Conservation (phyloP, 2,113 vertebrate genomes). For the Sylvietta virens region DNA sequence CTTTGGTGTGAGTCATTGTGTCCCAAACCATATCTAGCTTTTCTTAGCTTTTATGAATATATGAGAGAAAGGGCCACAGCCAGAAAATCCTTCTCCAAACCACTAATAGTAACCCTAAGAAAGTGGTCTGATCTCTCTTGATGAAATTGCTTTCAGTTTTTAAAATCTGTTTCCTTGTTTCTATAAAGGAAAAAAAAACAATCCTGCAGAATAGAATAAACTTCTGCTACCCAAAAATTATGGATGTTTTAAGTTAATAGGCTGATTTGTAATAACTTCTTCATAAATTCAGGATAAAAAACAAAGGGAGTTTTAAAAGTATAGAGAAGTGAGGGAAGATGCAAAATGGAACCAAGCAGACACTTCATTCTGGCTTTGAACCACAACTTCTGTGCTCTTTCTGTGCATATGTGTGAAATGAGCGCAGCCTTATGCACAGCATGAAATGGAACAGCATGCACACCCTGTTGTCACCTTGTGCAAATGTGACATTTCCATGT, state of each 20-base stretch:
- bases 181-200: neutral
- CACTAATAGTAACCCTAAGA: slow-evolving; percentile 34
- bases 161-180: neutral
- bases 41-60: slow-evolving; percentile 49
- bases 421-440: neutral
- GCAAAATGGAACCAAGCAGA: neutral
- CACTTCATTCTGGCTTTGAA: neutral
- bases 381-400: neutral
- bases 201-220: neutral
- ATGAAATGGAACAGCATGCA: neutral
- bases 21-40: slow-evolving; percentile 36
- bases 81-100: slow-evolving; percentile 28
- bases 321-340: neutral
- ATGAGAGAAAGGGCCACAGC: neutral
- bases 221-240: neutral
- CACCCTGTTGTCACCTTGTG: neutral
- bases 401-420: neutral
- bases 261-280: neutral
- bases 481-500: neutral
- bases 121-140: slow-evolving; percentile 8
- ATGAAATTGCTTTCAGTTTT: neutral
- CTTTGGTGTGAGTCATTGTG: neutral
- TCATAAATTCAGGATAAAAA: neutral
- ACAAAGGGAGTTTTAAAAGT: neutral
- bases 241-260: neutral